A percentile compares a stretch with the other conserved stretches of the same genome.
Conservation (phyloP, 2,113 vertebrate species). For the Pygoscelis adeliae region DNA sequence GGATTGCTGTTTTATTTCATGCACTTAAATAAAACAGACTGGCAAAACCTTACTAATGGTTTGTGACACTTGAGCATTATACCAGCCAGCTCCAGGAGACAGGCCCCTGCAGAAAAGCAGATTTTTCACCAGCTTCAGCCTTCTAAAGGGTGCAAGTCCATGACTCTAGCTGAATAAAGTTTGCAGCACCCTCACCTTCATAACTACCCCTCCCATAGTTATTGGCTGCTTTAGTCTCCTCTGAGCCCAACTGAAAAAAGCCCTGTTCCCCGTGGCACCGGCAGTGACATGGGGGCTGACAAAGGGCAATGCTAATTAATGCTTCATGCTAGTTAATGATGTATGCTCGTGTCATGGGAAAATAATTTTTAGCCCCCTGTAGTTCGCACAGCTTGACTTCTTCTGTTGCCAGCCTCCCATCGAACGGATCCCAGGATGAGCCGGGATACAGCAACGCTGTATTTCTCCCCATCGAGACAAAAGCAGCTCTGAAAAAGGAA, state of each 20-base stretch:
- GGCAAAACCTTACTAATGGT: background rate
- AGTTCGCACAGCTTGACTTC: background rate
- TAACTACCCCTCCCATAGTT: background rate
- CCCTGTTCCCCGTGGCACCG: fast-evolving
- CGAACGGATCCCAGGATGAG: fast-evolving
- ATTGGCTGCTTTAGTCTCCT: background rate
- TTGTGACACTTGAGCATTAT: background rate
- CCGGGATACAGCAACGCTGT: fast-evolving
- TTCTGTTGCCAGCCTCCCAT: background rate
- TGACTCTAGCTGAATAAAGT: background rate
- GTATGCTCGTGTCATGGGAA: fast-evolving
- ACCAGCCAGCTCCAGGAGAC: background rate
- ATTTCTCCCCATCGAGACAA: background rate
- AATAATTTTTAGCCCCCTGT: background rate
- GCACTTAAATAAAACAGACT: background rate
- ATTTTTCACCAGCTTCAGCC: background rate
- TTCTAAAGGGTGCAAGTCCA: background rate
- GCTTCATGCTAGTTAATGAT: background rate
- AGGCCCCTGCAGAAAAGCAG: background rate
- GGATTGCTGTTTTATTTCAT: slow-evolving; percentile 21
- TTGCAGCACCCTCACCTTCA: background rate
- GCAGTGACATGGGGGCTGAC: background rate
- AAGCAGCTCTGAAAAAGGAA: background rate
- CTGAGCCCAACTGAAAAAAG: background rate
- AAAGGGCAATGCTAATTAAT: background rate